Conservation (phyloP, 1,140 invertebrate species). For the Agraylea sexmaculata region DNA sequence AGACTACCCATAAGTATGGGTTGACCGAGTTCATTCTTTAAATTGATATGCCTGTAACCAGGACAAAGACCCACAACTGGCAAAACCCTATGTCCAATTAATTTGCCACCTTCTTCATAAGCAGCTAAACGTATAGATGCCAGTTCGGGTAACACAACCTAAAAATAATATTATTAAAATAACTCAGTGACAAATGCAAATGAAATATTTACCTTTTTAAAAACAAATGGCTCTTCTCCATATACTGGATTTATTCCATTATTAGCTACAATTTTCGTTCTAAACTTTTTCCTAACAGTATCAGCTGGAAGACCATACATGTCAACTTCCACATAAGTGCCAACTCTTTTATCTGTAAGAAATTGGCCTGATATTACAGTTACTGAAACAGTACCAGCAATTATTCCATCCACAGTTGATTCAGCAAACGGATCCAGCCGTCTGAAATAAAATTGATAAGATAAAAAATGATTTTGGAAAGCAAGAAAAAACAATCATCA, state of each 20-base stretch:
- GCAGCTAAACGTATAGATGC: slow-evolving; percentile 91
- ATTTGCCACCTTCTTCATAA: slow-evolving; percentile 89
- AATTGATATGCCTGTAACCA: slow-evolving; percentile 78
- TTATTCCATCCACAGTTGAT: slow-evolving; percentile 97
- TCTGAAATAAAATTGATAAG: slow-evolving; percentile 26
- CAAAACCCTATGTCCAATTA: slow-evolving; percentile 92
- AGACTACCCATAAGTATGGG: slow-evolving; percentile 78
- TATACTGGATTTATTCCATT: slow-evolving; percentile 96
- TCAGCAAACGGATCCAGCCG: slow-evolving; percentile 97
- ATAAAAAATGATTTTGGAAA: not conserved
- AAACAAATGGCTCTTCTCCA: slow-evolving; percentile 94
- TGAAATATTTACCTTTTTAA: slow-evolving; percentile 73
- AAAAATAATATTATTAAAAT: slow-evolving; percentile 18
- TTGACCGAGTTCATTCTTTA: slow-evolving; percentile 89
- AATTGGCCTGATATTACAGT: slow-evolving; percentile 86
- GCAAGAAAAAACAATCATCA: not conserved
- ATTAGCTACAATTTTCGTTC: slow-evolving; percentile 83
- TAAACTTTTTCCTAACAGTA: slow-evolving; percentile 92
- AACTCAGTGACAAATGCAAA: not conserved
- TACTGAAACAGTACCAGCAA: slow-evolving; percentile 91
- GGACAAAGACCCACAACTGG: slow-evolving; percentile 93
- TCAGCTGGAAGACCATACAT: slow-evolving; percentile 99
- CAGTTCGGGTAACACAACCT: slow-evolving; percentile 94
- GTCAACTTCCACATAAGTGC: slow-evolving; percentile 97
- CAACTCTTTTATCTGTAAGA: slow-evolving; percentile 88